phyloP scores from a whole-genome alignment of 1,140 invertebrate species.

The Varroa destructor region DNA sequence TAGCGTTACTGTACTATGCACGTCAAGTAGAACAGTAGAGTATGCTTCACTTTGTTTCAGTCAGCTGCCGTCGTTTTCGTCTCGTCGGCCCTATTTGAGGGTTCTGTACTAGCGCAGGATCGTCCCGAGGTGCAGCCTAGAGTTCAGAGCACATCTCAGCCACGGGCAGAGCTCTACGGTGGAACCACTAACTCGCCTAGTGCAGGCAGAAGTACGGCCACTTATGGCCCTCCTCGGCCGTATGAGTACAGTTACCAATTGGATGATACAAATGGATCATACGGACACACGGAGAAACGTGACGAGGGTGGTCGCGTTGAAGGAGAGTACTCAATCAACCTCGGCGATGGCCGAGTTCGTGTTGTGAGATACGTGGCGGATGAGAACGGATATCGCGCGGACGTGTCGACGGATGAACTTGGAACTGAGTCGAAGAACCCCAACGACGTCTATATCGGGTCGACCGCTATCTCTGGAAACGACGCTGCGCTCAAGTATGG shows the following conservation, averaged over 20 bases:
- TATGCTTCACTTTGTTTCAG: too few relatives aligned
- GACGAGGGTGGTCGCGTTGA: constrained; percentile 11
- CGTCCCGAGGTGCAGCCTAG: neutral
- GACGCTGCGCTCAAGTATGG: constrained; percentile 19
- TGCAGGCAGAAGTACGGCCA: neutral
- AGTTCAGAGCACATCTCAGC: neutral
- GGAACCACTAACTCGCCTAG: neutral
- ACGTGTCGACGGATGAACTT: constrained; percentile 16
- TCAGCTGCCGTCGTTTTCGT: too few relatives aligned
- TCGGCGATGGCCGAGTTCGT: constrained; percentile 32
- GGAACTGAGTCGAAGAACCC: constrained; percentile 24
- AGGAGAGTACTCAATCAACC: constrained; percentile 32
- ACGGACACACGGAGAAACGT: constrained; percentile 16
- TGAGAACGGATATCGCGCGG: constrained; percentile 18
- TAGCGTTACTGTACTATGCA: too few relatives aligned
- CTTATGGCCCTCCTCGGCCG: constrained; percentile 7
- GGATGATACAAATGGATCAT: constrained; percentile 17
- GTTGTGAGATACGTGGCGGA: constrained; percentile 30
- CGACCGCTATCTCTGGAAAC: constrained; percentile 15
- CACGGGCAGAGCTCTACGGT: neutral
- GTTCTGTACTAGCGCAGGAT: too few relatives aligned
- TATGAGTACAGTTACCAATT: constrained; percentile 23
- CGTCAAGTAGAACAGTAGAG: too few relatives aligned
- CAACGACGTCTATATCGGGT: constrained; percentile 26
- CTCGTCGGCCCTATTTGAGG: too few relatives aligned